Evolutionary conservation across 2,797 vertebrate species (phyloP).

Genomic region (Morelia viridis): DNA sequence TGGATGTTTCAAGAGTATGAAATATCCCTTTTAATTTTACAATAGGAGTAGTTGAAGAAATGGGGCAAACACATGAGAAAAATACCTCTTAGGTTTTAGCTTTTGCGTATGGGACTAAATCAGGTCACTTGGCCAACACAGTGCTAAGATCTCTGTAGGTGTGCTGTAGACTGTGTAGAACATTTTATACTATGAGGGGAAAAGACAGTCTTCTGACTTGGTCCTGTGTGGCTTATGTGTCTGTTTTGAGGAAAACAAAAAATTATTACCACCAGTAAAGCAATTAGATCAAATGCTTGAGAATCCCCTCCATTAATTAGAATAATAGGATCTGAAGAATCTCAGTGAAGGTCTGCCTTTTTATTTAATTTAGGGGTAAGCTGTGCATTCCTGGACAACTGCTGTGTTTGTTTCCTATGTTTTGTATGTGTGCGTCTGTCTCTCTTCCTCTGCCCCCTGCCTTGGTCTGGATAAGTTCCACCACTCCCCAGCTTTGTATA

Average conservation of each 20-base stretch:
- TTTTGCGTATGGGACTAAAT: not conserved
- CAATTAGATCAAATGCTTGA: not conserved
- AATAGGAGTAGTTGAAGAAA: not conserved
- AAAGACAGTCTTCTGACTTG: not conserved
- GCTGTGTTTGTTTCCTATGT: not conserved
- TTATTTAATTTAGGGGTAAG: not conserved
- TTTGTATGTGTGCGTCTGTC: not conserved
- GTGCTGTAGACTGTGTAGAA: not conserved
- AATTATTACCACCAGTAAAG: not conserved
- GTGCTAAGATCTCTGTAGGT: not conserved
- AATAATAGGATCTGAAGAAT: not conserved
- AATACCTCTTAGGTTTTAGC: not conserved
- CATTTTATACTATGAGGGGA: not conserved
- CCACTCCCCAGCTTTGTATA: not conserved
- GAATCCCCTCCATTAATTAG: not conserved
- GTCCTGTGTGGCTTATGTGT: not conserved
- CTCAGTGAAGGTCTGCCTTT: not conserved
- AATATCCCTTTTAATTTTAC: not conserved
- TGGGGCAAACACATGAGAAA: not conserved
- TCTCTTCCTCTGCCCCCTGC: not conserved
- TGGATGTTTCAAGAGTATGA: not conserved
- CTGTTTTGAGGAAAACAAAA: not conserved
- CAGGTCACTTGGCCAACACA: not conserved
- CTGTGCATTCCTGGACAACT: not conserved
- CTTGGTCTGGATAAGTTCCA: not conserved